Evolutionary conservation across 2,797 vertebrate genomes (phyloP), one percentile per base, ranked within the genome.

Genomic region (Yasuhikotakia modesta): DNA sequence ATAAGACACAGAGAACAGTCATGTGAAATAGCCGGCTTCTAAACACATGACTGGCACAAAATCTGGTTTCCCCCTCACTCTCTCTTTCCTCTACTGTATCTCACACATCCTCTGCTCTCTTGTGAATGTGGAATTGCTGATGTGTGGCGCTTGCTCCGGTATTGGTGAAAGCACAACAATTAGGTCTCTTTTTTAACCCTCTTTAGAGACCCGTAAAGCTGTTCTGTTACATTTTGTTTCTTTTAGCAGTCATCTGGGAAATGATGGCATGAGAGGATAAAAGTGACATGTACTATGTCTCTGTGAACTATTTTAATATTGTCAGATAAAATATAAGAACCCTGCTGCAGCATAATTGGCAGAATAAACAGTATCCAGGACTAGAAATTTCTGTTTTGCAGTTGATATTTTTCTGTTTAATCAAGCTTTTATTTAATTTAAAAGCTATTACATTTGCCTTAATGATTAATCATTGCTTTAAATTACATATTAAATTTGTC

Each of bases 11-110:
- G 65, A 83, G 71, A 76, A 81, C 71, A 86, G 72, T 68, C 64
- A 84, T 77, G 73, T 53, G 61, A 71, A 46, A 79, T 78, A 81
- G 72, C 76, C 84, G 82, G 67, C 80, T 84, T 83, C 81, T 71
- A 87, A 87, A 85, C 67, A 86, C 82, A 90, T 88, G 55, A 85
- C 84, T 70, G 79, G 64, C 76, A 79, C 57, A 8, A 64, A 27
- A 14, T 46, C n/a, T 30, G 22, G 10, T 74, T 43, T 81, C 11
- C 53, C 35, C 61, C 22, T 39, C 4, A 50, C 17, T 63, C 21
- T 55, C 24, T 50, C 5, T 35, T 10, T 30, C 16, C 24, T 8
- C n/a, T n/a, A n/a, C n/a, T n/a, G n/a, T 30, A 2, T 80, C 45
- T 68, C 11, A 1, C 8, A 11, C 10, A 7, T 53, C n/a, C 13